phyloP scores from a whole-genome alignment of 2,113 vertebrate genomes.

The Brachypodius melanocephalos region DNA sequence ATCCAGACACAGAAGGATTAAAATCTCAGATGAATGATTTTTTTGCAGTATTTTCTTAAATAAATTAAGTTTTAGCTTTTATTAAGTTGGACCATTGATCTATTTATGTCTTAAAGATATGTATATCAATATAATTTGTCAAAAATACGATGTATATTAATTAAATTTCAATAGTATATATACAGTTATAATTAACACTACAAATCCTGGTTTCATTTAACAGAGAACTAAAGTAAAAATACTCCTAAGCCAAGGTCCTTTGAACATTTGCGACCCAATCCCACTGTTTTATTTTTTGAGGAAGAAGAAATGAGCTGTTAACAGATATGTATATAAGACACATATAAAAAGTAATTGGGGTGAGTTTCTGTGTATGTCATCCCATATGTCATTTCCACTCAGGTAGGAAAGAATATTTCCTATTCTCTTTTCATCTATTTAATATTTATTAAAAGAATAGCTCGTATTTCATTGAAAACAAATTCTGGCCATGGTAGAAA shows the following conservation, averaged over 20 bases:
- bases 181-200: not conserved
- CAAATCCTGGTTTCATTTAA: not conserved
- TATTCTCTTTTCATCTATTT: not conserved
- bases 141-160: not conserved
- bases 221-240: not conserved
- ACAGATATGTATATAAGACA: not conserved
- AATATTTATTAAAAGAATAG: not conserved
- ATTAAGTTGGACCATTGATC: not conserved
- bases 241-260: not conserved
- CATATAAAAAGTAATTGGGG: not conserved
- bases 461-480: not conserved
- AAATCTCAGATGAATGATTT: not conserved
- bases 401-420: not conserved
- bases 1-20: not conserved
- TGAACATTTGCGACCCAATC: not conserved
- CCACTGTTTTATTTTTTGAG: not conserved
- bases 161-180: not conserved
- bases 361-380: not conserved
- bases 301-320: not conserved
- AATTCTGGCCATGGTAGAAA: not conserved
- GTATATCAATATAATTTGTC: not conserved
- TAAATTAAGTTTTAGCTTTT: not conserved
- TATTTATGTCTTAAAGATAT: not conserved
- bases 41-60: not conserved
- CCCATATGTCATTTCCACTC: not conserved